Evolutionary conservation across 2,797 vertebrate genomes (phyloP), one percentile per base, ranked within the genome.

Genomic region (Silurus lanzhouensis): DNA sequence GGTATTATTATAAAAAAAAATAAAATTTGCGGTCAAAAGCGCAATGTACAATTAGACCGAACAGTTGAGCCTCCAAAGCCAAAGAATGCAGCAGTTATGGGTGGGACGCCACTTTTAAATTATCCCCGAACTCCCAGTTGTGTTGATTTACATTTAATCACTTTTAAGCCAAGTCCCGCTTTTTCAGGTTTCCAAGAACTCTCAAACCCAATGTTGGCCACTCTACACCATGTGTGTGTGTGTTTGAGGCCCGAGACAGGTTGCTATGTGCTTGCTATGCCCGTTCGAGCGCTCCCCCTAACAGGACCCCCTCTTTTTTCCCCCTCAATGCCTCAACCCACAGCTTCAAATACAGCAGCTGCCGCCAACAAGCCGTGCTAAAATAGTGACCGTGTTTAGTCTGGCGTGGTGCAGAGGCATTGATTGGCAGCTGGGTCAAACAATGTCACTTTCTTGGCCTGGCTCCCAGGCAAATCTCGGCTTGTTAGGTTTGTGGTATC

Each of bases 391-490:
- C 94, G 95, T 97, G 97, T 97, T 98, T 97, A 96, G 97, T 98
- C 97, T 99, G 97, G 97, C 97, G 95, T 96, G 95, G 93, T 94
- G 96, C 95, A 96, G 95, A 93, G 92, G 94, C 93, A 96, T 96
- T 97, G 96, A 97, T 96, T 97, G 96, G 96, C 97, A 99, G 96
- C 96, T 96, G 96, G 97, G 96, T 97, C 96, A 97, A 96, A 95
- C 95, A 96, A 96, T 97, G 97, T 97, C 97, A 95, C 95, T 94
- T 93, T 93, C 92, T 94, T 93, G 95, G 95, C 96, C 94, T 92
- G 86, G 90, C 96, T 96, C 96, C 94, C 94, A 94, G 95, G 84
- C 93, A 93, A 96, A 95, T 93, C 95, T 96, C 94, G 93, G 94
- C 95, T 95, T 92, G 94, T 94, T 96, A 94, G 96, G 96, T 87